These are phyloP conservation scores for Tetanocera ferruginea DNA, from an alignment of 2,888 invertebrate species.

Conservation along the genomic window DNA sequence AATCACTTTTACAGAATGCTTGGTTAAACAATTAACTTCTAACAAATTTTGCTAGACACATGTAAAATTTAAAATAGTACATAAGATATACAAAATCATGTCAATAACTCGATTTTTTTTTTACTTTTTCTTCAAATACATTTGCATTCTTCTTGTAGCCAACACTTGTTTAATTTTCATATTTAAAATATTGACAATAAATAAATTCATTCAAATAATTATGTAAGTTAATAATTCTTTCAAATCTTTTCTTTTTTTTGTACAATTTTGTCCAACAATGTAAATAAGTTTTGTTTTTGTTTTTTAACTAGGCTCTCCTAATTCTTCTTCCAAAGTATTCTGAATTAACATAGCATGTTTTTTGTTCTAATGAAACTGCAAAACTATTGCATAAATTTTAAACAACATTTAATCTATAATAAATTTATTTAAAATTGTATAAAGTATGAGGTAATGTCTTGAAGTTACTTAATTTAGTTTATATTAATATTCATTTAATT, in stretches of 20 bases:
- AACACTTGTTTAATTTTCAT: not conserved
- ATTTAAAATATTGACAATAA: not conserved
- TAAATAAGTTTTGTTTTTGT: slow-evolving; percentile 9
- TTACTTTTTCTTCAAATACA: too few species aligned
- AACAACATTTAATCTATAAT: slow-evolving; percentile 34
- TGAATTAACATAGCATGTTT: slow-evolving; percentile 41
- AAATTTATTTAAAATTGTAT: slow-evolving; percentile 38
- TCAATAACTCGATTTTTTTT: not conserved
- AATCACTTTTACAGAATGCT: not conserved
- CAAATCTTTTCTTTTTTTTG: not conserved
- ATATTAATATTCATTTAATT: slow-evolving; percentile 10
- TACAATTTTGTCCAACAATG: not conserved
- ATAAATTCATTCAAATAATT: not conserved
- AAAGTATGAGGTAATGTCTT: slow-evolving; percentile 65
- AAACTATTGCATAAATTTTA: slow-evolving; percentile 22
- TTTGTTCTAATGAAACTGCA: slow-evolving; percentile 23
- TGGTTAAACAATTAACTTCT: too few species aligned
- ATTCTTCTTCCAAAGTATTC: slow-evolving; percentile 38
- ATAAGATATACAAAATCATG: not conserved
- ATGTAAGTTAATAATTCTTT: not conserved
- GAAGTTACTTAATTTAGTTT: slow-evolving; percentile 55
- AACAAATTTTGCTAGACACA: too few species aligned
- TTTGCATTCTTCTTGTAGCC: not conserved
- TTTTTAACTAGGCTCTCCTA: slow-evolving; percentile 35
- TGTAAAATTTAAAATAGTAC: too few species aligned